Evolutionary conservation across 2,888 invertebrate species (phyloP).

Genomic region (Aspidapion aeneum): DNA sequence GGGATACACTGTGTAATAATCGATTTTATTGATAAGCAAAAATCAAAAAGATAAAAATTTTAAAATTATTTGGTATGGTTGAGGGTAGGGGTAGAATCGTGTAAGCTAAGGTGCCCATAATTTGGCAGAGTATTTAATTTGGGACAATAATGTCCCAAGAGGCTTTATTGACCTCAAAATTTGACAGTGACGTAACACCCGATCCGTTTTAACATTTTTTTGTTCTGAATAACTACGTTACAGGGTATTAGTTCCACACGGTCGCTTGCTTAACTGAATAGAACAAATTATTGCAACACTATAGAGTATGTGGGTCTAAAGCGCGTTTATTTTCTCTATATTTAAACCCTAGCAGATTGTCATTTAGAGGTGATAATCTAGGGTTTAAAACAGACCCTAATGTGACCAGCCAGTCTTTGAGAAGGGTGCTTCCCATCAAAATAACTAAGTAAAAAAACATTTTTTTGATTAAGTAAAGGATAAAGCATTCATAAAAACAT

Average conservation of each 20-base stretch:
- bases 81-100: too few species aligned
- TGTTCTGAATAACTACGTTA: not conserved
- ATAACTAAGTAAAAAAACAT: not conserved
- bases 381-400: not conserved
- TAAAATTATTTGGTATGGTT: too few species aligned
- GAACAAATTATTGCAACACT: constrained; percentile 42
- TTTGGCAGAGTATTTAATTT: too few species aligned
- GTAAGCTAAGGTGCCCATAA: too few species aligned
- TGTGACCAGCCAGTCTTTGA: not conserved
- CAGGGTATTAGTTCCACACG: constrained; percentile 42
- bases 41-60: too few species aligned
- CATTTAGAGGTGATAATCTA: not conserved
- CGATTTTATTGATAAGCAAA: too few species aligned
- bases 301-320: constrained; percentile 9
- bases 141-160: too few species aligned
- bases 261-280: constrained; percentile 48
- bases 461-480: not conserved
- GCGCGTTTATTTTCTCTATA: not conserved
- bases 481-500: too few species aligned
- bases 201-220: not conserved
- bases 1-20: too few species aligned
- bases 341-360: not conserved
- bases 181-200: not conserved
- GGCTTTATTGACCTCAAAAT: not conserved
- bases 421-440: not conserved